phyloP scores from a whole-genome alignment of 2,888 invertebrate species.

The Aphodius granarius region DNA sequence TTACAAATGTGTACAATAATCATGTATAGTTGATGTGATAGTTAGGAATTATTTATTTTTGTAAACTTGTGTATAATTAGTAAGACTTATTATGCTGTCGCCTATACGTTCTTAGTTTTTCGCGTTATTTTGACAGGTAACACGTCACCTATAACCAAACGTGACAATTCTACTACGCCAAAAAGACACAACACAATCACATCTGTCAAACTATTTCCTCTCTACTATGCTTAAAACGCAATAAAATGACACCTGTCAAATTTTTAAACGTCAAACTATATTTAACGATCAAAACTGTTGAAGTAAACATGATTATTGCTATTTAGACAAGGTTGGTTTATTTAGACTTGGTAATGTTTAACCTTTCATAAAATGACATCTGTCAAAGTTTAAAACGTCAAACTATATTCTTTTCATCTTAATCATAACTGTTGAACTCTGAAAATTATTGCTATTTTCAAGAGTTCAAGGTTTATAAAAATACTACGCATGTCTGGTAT shows the following conservation, averaged over 20 bases:
- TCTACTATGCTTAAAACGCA: neutral
- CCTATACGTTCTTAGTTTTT: neutral
- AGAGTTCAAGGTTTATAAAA: too few relatives aligned
- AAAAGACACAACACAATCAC: too few relatives aligned
- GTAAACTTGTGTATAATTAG: slow-evolving; percentile 18
- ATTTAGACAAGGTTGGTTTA: too few relatives aligned
- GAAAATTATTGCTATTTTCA: too few relatives aligned
- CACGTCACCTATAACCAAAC: neutral
- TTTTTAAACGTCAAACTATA: neutral
- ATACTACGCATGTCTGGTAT: too few relatives aligned
- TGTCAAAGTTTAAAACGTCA: too few relatives aligned
- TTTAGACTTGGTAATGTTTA: too few relatives aligned
- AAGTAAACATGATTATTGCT: too few relatives aligned
- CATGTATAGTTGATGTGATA: slow-evolving; percentile 26
- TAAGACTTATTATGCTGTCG: neutral
- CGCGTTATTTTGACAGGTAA: neutral
- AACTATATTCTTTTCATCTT: too few relatives aligned
- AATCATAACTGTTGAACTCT: too few relatives aligned
- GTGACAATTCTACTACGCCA: neutral
- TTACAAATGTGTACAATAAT: slow-evolving; percentile 16
- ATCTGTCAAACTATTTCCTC: too few relatives aligned
- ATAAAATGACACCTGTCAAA: neutral
- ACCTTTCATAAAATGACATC: too few relatives aligned
- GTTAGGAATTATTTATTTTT: slow-evolving; percentile 27
- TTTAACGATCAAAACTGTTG: neutral